phyloP scores from a whole-genome alignment of 2,113 vertebrate genomes.

The Dicaeum eximium region DNA sequence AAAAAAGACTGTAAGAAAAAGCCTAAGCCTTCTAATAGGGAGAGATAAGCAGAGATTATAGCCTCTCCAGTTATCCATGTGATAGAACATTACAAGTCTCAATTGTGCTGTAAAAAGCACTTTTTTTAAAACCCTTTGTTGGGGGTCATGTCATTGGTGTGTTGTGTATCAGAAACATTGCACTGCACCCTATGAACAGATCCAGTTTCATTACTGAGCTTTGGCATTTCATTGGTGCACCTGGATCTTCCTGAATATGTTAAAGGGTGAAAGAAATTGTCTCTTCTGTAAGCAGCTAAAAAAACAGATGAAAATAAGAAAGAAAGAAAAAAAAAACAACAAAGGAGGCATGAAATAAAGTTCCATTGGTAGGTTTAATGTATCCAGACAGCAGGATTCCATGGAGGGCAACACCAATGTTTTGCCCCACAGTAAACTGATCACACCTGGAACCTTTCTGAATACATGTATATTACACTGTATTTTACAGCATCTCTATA shows the following conservation, averaged over 20 bases:
- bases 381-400: background rate
- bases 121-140: background rate
- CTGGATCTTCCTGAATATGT: background rate
- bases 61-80: background rate
- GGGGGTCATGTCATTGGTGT: background rate
- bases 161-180: background rate
- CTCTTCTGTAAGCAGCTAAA: background rate
- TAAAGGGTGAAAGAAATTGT: background rate
- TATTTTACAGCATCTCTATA: background rate
- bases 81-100: background rate
- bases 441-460: background rate
- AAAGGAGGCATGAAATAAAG: fast-evolving
- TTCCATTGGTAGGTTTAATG: background rate
- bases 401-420: background rate
- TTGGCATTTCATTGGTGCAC: background rate
- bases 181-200: background rate
- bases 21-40: background rate
- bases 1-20: background rate
- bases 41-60: background rate
- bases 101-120: background rate
- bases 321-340: fast-evolving
- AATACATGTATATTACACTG: background rate
- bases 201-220: background rate
- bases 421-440: background rate
- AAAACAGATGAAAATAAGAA: background rate